phyloP scores from a whole-genome alignment of 2,113 vertebrate genomes.

The Crotalus viridis region DNA sequence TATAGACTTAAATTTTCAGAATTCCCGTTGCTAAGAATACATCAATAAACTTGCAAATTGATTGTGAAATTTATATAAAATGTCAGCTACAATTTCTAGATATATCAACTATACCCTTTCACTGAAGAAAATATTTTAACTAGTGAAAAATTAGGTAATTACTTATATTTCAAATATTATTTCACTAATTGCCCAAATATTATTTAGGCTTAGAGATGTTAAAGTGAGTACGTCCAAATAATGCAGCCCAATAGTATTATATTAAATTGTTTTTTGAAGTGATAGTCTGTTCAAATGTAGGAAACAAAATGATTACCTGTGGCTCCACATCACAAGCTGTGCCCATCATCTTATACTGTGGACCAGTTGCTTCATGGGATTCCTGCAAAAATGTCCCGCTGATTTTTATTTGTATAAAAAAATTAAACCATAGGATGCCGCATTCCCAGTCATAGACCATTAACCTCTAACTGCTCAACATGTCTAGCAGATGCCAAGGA shows the following conservation, averaged over 20 bases:
- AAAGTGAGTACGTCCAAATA: background rate
- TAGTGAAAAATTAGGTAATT: background rate
- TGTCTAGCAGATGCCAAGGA: background rate
- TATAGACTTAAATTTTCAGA: background rate
- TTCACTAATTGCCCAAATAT: background rate
- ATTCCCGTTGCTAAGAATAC: background rate
- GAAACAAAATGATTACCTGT: background rate
- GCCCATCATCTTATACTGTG: background rate
- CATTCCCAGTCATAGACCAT: background rate
- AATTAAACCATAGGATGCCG: background rate
- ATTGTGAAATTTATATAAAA: background rate
- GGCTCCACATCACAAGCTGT: background rate
- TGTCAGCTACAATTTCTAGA: background rate
- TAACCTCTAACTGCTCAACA: background rate
- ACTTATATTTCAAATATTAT: background rate
- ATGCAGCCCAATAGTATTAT: background rate
- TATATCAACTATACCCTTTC: background rate
- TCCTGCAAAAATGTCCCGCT: background rate
- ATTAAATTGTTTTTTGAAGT: background rate
- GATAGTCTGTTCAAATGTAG: background rate
- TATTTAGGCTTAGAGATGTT: background rate
- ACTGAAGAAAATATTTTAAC: background rate
- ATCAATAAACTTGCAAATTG: background rate
- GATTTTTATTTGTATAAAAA: background rate
- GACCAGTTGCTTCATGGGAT: constrained; percentile 7